Conservation (phyloP, 1,140 invertebrate species). For the Tenebrio molitor region DNA sequence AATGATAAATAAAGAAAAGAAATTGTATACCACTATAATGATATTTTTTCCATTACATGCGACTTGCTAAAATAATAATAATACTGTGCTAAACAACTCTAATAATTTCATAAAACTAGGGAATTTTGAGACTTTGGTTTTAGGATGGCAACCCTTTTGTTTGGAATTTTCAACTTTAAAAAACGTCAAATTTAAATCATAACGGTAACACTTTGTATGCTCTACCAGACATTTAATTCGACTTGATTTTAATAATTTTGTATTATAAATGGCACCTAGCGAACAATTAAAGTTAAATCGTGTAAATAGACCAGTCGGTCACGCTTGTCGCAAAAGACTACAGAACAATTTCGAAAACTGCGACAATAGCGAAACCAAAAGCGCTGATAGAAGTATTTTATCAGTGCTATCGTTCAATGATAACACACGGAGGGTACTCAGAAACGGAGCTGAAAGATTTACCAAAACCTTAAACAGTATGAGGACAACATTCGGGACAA, state of each 20-base stretch:
- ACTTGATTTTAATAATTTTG: no score
- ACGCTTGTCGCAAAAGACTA: slow-evolving; percentile 35
- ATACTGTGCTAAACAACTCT: no score
- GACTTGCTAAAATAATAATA: no score
- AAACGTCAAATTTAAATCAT: background rate
- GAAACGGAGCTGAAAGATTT: slow-evolving; percentile 71
- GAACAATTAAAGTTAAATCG: slow-evolving; percentile 11
- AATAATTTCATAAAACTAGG: no score
- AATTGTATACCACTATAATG: background rate
- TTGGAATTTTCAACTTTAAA: no score
- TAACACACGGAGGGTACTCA: slow-evolving; percentile 66
- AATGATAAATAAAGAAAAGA: background rate
- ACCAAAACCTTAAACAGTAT: slow-evolving; percentile 73
- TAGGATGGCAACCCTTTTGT: no score
- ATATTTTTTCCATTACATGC: background rate
- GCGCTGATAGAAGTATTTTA: slow-evolving; percentile 59
- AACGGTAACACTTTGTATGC: no score
- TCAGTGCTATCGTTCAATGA: slow-evolving; percentile 62
- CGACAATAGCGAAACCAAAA: slow-evolving; percentile 21
- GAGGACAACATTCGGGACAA: slow-evolving; percentile 70
- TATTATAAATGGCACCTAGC: slow-evolving; percentile 27
- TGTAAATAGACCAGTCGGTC: background rate
- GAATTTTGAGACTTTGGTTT: no score
- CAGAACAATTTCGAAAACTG: slow-evolving; percentile 43
- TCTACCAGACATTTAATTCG: no score